phyloP scores from a whole-genome alignment of 92 coral and sea anemone species.

The Nematostella vectensis region DNA sequence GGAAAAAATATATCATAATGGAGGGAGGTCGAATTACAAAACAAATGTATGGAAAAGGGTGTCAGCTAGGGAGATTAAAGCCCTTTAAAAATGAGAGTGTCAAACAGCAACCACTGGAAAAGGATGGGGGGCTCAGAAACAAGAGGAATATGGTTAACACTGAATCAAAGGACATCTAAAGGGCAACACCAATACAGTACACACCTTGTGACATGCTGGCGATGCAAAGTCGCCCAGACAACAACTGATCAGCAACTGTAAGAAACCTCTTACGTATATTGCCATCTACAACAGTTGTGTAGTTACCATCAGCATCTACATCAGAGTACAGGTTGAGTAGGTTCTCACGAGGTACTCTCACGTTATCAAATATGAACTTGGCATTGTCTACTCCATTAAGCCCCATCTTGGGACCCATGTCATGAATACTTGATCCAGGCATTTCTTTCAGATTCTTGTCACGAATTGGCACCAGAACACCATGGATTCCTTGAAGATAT shows the following conservation, averaged over 20 bases:
- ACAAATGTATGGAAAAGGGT: too few species aligned
- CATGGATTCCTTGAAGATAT: conserved; percentile 60
- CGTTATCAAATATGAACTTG: conserved; percentile 77
- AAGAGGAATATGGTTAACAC: too few species aligned
- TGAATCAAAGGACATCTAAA: too few species aligned
- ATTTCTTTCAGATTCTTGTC: conserved; percentile 63
- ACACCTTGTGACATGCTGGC: conserved; percentile 83
- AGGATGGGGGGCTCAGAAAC: too few species aligned
- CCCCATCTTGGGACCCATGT: conserved; percentile 95
- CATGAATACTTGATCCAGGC: conserved; percentile 73
- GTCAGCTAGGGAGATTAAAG: too few species aligned
- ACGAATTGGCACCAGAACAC: conserved; percentile 77
- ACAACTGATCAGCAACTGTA: conserved; percentile 82
- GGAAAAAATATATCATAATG: too few species aligned
- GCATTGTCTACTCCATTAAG: conserved; percentile 91
- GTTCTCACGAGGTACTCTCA: conserved; percentile 80
- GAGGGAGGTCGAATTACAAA: too few species aligned
- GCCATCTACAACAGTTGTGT: conserved; percentile 60
- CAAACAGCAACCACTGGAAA: too few species aligned
- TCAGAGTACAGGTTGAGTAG: conserved; percentile 74
- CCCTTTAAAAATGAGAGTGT: too few species aligned
- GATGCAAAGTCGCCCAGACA: conserved; percentile 82
- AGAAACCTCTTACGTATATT: conserved; percentile 66
- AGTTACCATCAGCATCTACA: conserved; percentile 69
- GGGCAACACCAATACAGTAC: too few species aligned